A percentile compares a stretch with the other conserved stretches of the same genome.
Conservation (phyloP, 2,888 invertebrate genomes). For the Lasius platythorax region DNA sequence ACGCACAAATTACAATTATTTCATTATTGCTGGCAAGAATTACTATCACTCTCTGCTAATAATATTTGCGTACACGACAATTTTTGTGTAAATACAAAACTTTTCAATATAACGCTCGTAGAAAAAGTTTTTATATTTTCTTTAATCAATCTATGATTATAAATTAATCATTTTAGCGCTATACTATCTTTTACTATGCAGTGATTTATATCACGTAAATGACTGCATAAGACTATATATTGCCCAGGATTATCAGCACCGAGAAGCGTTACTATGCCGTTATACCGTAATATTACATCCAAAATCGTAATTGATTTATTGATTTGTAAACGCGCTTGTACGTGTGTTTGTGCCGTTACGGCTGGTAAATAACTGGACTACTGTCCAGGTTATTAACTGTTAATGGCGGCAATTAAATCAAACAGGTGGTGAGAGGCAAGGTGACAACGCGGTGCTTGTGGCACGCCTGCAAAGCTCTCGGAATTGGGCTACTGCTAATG, state of each 20-base stretch:
- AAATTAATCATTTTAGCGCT: constrained; percentile 16
- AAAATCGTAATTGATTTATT: constrained; percentile 49
- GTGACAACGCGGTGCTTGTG: constrained; percentile 96
- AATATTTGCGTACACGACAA: neutral
- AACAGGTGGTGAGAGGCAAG: constrained; percentile 93
- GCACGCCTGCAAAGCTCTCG: constrained; percentile 97
- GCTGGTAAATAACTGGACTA: constrained; percentile 42
- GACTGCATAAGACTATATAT: constrained; percentile 1
- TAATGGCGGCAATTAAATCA: constrained; percentile 73
- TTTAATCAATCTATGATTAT: neutral
- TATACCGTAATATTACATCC: constrained; percentile 30
- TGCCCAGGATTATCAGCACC: constrained; percentile 23
- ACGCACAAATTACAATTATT: constrained; percentile 23
- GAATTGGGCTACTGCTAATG: constrained; percentile 95
- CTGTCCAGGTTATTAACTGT: constrained; percentile 61
- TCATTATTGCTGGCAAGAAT: constrained; percentile 7
- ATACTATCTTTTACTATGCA: neutral
- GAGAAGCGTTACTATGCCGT: constrained; percentile 22
- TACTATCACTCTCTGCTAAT: constrained; percentile 26
- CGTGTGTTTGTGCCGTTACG: constrained; percentile 12
- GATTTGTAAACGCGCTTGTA: constrained; percentile 13
- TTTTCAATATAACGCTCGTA: constrained; percentile 12
- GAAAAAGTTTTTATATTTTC: constrained; percentile 17
- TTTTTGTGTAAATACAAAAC: constrained; percentile 18
- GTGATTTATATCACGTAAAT: constrained; percentile 22